Conservation (phyloP, 2,797 vertebrate genomes). For the Gambusia yucatana region DNA sequence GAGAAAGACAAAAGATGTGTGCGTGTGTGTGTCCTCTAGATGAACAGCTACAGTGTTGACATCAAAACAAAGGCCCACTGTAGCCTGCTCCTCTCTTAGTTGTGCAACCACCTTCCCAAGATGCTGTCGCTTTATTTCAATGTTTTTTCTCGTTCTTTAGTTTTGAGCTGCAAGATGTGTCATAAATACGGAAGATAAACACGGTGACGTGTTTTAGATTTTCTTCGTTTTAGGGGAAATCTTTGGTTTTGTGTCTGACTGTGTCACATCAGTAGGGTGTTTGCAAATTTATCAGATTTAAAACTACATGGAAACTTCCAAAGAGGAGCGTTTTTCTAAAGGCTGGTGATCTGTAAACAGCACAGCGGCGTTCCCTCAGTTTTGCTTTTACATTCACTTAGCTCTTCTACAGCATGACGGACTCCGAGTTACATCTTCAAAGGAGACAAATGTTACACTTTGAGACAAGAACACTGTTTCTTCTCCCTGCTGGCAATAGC, state of each 20-base stretch:
- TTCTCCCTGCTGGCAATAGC: constrained; percentile 25
- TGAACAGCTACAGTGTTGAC: constrained; percentile 74
- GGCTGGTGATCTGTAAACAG: constrained; percentile 2
- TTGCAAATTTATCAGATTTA: constrained; percentile 38
- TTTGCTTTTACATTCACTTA: constrained; percentile 36
- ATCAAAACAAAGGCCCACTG: constrained; percentile 76
- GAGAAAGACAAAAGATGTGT: constrained; percentile 30
- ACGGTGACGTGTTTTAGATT: constrained; percentile 6
- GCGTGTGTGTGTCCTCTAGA: constrained; percentile 33
- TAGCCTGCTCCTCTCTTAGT: constrained; percentile 69
- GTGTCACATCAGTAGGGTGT: constrained; percentile 20
- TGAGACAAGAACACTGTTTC: constrained; percentile 58
- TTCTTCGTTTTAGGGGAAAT: constrained; percentile 2
- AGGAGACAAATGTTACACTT: constrained; percentile 39
- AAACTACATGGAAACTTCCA: constrained; percentile 18
- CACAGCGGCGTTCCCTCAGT: constrained; percentile 5
- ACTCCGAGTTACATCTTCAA: constrained; percentile 36
- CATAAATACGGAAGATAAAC: constrained; percentile 43
- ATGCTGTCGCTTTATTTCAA: constrained; percentile 29
- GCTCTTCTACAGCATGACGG: background rate
- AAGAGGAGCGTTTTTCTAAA: constrained; percentile 27
- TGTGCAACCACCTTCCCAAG: constrained; percentile 66
- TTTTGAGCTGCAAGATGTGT: constrained; percentile 37
- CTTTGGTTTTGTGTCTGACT: constrained; percentile 37
- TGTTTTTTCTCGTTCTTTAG: constrained; percentile 31